Base-by-base conservation (phyloP, 2,888 invertebrate genomes). In the Apocheima hispidaria region DNA sequence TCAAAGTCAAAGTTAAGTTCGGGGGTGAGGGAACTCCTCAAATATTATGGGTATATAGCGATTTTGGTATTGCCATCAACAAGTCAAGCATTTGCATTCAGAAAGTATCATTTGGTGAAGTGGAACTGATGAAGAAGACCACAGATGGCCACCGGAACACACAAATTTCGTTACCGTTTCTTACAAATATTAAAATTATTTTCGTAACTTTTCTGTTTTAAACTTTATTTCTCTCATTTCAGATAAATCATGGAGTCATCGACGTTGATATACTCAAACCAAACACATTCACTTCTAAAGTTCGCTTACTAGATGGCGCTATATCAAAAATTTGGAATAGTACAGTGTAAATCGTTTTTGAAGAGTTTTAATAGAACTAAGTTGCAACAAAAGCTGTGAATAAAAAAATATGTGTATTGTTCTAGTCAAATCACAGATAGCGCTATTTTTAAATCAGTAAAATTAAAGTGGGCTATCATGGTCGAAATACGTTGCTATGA, bases 221-320 rank as follows among this genome's bases (percentile, higher is more conserved):
- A 63, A 2, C 12, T 14, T 26, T 14, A 30, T 63, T 66, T 68
- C 44, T 50, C 36, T 70, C 54, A 63, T 70, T 70, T 9, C 70
- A 70, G 70, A 66, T 65, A 40, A 57, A 49, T 12, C 51, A 61
- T 26, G 53, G 9, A 30, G 36, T 14, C 2, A 1, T n/a, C 20
- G 16, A 62, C 67, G 51, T 57, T 64, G 62, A 20, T 54, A 16
- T 9, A 43, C 36, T 44, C 38, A 40, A 60, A 53, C 16, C 10
- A 23, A 54, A 23, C 7, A 12, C 16, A 28, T 6, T 10, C n/a
- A 41, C 28, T 38, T 44, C 57, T 49, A 26, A 54, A 40, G 44
- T 33, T 30, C 5, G 41, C 46, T 46, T 64, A 53, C 65, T 44
- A 78, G 76, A 76, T 74, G 74, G 68, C 73, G 63, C 38, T 72